Evolutionary conservation across 2,113 vertebrate genomes (phyloP).

Genomic region (Bolborhynchus lineola): DNA sequence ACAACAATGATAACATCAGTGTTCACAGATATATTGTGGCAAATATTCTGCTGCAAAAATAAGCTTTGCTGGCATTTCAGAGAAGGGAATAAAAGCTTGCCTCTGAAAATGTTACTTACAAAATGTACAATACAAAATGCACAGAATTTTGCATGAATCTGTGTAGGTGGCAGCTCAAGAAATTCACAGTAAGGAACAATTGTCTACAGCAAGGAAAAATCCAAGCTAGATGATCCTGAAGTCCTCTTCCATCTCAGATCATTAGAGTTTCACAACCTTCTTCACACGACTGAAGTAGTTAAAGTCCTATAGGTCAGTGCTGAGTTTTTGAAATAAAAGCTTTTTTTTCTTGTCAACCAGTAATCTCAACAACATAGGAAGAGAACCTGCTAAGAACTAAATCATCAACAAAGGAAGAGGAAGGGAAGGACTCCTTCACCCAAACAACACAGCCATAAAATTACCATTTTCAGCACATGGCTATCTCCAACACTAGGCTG

Average conservation of each 20-base stretch:
- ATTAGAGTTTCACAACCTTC: neutral
- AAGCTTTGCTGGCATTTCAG: conserved; percentile 28
- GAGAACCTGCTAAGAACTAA: neutral
- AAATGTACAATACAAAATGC: conserved; percentile 31
- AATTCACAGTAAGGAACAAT: conserved; percentile 49
- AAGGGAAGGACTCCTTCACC: neutral
- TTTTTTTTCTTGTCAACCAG: neutral
- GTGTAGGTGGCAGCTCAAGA: conserved; percentile 60
- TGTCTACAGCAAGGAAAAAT: conserved; percentile 41
- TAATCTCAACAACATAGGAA: neutral
- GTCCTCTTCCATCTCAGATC: neutral
- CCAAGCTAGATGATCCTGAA: neutral
- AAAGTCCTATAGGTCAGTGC: neutral
- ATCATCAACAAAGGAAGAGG: neutral
- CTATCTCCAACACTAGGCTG: neutral
- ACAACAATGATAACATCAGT: neutral
- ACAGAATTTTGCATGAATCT: conserved; percentile 54
- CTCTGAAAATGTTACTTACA: conserved; percentile 41
- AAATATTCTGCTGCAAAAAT: conserved; percentile 52
- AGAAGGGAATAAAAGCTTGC: conserved; percentile 17
- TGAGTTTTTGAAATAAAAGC: neutral
- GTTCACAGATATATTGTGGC: neutral
- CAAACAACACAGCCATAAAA: neutral
- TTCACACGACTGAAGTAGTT: neutral
- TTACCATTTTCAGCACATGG: neutral